Percentiles rank a stretch among this genome's conserved stretches.
phyloP scores from a whole-genome alignment of 2,888 invertebrate genomes.

The Eupithecia exiguata region DNA sequence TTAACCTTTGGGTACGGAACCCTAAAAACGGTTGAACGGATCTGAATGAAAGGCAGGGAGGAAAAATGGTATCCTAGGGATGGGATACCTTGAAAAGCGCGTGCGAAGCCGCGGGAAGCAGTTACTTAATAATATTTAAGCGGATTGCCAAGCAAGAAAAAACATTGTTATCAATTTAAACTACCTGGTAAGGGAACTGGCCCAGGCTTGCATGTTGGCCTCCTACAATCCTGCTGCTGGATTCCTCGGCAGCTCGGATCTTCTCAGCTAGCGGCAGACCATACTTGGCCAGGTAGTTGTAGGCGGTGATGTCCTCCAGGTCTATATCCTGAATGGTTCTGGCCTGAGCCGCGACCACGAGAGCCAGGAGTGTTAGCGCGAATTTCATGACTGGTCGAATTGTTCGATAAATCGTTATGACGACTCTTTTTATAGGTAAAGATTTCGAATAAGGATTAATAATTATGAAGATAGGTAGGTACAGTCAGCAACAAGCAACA shows the following conservation, averaged over 20 bases:
- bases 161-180: too few relatives aligned
- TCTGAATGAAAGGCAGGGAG: too few relatives aligned
- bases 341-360: neutral
- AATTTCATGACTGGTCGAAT: constrained; percentile 1
- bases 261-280: constrained; percentile 52
- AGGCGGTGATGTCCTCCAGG: constrained; percentile 38
- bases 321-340: neutral
- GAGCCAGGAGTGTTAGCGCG: neutral
- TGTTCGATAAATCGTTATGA: neutral
- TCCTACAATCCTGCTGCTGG: constrained; percentile 50
- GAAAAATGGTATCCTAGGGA: too few relatives aligned
- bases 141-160: too few relatives aligned
- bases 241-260: constrained; percentile 49
- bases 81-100: too few relatives aligned
- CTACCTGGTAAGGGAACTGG: constrained; percentile 50
- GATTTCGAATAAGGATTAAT: neutral
- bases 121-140: too few relatives aligned
- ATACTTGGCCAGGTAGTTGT: constrained; percentile 50
- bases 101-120: too few relatives aligned
- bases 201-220: constrained; percentile 47
- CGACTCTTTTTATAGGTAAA: neutral
- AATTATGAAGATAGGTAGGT: neutral
- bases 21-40: too few relatives aligned
- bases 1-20: too few relatives aligned
- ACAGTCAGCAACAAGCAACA: neutral